Evolutionary conservation across 2,113 vertebrate genomes (phyloP), one percentile per base, ranked within the genome.

Genomic region (Pogonocichla stellata): DNA sequence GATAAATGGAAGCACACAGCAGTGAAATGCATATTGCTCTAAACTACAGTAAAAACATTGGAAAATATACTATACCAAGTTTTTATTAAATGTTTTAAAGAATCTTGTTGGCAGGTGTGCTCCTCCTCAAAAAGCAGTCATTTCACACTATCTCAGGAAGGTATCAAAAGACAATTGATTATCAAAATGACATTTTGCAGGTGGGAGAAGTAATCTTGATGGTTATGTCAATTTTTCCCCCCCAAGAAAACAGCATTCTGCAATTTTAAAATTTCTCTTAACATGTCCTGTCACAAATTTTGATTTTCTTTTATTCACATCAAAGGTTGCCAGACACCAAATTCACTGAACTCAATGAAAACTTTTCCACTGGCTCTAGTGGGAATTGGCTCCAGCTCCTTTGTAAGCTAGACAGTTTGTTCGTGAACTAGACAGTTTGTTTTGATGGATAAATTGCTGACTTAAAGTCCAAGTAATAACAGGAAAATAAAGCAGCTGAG

Each of bases 391-490:
- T 88, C 26, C 28, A 66, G 79, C 31, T 86, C 54, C 71, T 91
- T 48, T 90, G 71, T 45, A 53, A 94, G 84, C 93, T 88, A 95
- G 91, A 93, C 94, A 94, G 88, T 92, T 95, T 94, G 86, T 83
- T 93, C 79, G 2, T 88, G 92, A 93, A 58, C 85, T 88, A 95
- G 88, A 93, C 90, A 73, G 85, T 81, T 80, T 97, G 83, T 95
- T 93, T 94, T 75, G 83, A 95, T 90, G 78, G 81, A 48, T 91
- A 96, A 95, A 95, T 53, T 73, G 79, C 90, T 92, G 70, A 86
- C 51, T 92, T 94, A n/a, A 92, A 86, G 75, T 47, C 85, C 72
- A 93, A 83, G 80, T 80, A 85, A 53, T 62, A 94, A 86, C 45
- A 92, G 43, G 45, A 87, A 88, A 93, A 90, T 56, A 91, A 85